Evolutionary conservation across 2,113 vertebrate genomes (phyloP), one percentile per base, ranked within the genome.

Genomic region (Clarias gariepinus): DNA sequence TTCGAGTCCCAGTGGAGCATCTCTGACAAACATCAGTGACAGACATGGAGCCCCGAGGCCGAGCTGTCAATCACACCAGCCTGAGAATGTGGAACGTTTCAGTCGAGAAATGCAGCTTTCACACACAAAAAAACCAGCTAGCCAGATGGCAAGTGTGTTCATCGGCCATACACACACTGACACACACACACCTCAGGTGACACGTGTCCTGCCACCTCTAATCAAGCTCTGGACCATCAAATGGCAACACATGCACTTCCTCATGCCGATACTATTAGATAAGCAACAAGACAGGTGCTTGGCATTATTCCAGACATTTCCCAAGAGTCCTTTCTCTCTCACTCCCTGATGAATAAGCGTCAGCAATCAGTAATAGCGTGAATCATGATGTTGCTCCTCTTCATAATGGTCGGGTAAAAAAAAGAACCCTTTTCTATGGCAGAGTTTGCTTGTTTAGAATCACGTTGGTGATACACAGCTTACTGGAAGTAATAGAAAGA

Each of bases 1-100:
- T 92, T 87, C 77, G 86, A 91, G 86, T 93, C 92, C 90, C 91
- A 85, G 61, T 81, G 92, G 92, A 94, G 89, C 90, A 87, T 89
- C 92, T 86, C 47, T 89, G 87, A 90, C 90, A 92, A 91, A 92
- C 88, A 87, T 85, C 88, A 92, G 92, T 91, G 88, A 89, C 90
- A 87, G 89, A 92, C 87, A 90, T 92, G 91, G 91, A 88, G 90
- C 91, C 94, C 89, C 82, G 89, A 88, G 90, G 93, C 91, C 89
- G 79, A 90, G 86, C 93, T 94, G 94, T 93, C 94, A 93, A 93
- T 94, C 93, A 94, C 89, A 82, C 85, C 64, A 81, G 76, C 63
- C 61, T 21, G 85, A 86, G 83, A 89, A 91, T 63, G 88, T 91
- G 89, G 87, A 61, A 30, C 66, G 36, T 23, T 89, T 94, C 91